Percentiles rank a stretch among this genome's conserved stretches.
These are phyloP conservation scores for Oreotrochilus melanogaster DNA, from an alignment of 2,113 vertebrate species.

Conservation along the genomic window DNA sequence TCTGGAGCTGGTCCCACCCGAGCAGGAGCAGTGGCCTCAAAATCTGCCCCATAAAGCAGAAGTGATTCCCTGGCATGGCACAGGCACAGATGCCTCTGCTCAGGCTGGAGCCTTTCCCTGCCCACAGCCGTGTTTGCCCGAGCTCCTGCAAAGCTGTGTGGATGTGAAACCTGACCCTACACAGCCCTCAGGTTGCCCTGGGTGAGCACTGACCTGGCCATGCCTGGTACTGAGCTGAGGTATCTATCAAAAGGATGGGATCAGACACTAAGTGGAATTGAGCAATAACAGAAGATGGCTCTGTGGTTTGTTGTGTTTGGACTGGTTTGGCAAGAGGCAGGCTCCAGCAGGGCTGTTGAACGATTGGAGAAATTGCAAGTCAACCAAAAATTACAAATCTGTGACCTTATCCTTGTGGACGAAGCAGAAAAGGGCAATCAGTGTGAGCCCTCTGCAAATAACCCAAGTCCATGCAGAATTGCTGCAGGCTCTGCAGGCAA, in stretches of 20 bases:
- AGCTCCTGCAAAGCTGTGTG: neutral
- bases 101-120: fast-evolving
- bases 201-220: neutral
- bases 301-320: neutral
- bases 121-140: fast-evolving
- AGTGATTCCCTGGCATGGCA: fast-evolving
- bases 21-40: neutral
- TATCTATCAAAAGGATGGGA: neutral
- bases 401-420: neutral
- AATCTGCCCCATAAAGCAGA: fast-evolving
- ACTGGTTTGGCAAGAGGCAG: neutral
- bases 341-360: neutral
- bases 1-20: neutral
- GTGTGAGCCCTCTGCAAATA: neutral
- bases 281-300: neutral
- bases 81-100: fast-evolving
- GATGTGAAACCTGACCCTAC: neutral
- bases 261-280: fast-evolving
- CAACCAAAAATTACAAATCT: neutral
- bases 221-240: neutral
- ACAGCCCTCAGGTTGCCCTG: fast-evolving
- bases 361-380: neutral
- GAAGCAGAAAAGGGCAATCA: neutral
- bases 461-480: fast-evolving
- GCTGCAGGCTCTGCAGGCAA: fast-evolving